Percentiles rank a stretch among this genome's conserved stretches.
phyloP scores from a whole-genome alignment of 2,113 vertebrate species.

The Maccullochella peelii region DNA sequence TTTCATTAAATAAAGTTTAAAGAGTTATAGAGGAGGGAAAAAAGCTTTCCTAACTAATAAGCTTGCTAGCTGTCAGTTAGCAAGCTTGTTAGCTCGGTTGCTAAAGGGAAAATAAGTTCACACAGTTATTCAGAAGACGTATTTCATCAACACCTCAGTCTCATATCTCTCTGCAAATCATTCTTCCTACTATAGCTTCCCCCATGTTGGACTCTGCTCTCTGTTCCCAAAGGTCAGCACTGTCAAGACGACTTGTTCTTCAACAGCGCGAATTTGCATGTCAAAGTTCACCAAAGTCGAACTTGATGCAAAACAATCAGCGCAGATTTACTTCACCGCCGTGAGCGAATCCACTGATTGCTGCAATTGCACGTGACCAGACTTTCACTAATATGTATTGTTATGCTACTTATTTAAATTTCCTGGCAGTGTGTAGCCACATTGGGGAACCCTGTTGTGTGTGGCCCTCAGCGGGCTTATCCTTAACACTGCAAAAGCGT shows the following conservation, averaged over 20 bases:
- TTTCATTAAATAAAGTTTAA: too few relatives aligned
- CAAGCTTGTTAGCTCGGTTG: too few relatives aligned
- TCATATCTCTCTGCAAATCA: background rate
- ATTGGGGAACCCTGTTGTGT: background rate
- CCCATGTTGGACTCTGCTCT: background rate
- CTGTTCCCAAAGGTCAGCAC: background rate
- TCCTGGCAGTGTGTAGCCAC: background rate
- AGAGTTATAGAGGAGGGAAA: too few relatives aligned
- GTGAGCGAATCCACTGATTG: background rate
- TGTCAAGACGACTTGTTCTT: background rate
- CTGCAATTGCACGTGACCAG: background rate
- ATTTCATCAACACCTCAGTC: background rate
- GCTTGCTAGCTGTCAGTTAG: too few relatives aligned
- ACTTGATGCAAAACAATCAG: background rate
- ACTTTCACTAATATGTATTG: background rate
- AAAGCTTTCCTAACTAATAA: too few relatives aligned
- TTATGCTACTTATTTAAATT: background rate
- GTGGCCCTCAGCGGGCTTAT: conserved; percentile 13
- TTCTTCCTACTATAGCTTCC: background rate
- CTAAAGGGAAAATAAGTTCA: background rate
- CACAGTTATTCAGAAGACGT: too few relatives aligned
- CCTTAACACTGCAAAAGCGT: conserved; percentile 22
- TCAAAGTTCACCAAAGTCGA: conserved; percentile 2
- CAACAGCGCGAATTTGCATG: background rate
- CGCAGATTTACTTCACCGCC: background rate